These are phyloP conservation scores for Pseudococcus longispinus DNA, from an alignment of 2,888 invertebrate species.

Conservation along the genomic window DNA sequence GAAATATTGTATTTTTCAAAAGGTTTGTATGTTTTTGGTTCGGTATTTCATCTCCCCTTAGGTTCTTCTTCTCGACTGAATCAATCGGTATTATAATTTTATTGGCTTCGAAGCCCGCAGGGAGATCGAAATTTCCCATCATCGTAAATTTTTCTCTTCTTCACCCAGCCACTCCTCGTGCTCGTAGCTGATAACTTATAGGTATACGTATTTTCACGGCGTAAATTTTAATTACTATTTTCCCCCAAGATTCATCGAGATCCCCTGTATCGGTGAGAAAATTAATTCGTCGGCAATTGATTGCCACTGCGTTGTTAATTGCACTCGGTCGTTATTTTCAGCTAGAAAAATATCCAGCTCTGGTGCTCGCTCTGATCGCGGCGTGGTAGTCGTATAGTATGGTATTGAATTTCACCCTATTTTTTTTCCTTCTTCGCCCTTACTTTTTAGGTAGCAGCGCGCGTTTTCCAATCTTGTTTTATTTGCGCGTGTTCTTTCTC, in stretches of 20 bases:
- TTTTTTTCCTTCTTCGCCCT: neutral
- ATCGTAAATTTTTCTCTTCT: neutral
- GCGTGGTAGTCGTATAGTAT: no score
- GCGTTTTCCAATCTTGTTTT: neutral
- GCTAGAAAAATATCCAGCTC: conserved; percentile 9
- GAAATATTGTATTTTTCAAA: neutral
- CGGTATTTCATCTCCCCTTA: neutral
- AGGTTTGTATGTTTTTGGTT: neutral
- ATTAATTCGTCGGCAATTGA: conserved; percentile 37
- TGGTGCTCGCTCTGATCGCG: no score
- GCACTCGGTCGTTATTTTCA: neutral
- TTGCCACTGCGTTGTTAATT: neutral
- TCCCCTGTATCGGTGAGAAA: neutral
- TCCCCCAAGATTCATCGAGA: neutral
- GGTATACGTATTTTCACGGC: neutral
- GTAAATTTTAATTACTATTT: conserved; percentile 11
- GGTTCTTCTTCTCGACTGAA: neutral
- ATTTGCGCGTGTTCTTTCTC: neutral
- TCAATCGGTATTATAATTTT: neutral
- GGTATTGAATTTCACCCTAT: neutral
- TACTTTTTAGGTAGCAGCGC: neutral
- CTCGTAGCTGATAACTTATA: neutral
- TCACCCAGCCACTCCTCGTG: no score
- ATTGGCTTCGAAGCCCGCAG: neutral
- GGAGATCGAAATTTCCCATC: neutral